Conservation (phyloP, 2,113 vertebrate species). For the Psammodynastes pulverulentus region DNA sequence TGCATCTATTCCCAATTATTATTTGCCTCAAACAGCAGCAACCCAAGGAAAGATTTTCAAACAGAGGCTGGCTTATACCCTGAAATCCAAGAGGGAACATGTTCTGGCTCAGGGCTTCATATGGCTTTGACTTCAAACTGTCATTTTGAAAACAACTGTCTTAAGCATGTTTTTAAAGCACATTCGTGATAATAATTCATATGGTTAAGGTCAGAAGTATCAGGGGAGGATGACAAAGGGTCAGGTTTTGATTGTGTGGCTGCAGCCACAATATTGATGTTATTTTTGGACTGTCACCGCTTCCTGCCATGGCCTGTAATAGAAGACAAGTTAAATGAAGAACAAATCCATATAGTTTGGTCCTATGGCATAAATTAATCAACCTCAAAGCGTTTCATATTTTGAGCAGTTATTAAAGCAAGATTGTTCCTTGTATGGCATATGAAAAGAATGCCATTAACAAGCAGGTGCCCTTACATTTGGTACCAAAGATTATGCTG, state of each 20-base stretch:
- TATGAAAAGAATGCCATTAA: constrained; percentile 47
- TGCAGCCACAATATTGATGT: neutral
- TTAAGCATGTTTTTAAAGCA: neutral
- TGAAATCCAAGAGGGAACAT: neutral
- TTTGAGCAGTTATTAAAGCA: constrained; percentile 44
- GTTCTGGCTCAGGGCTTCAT: neutral
- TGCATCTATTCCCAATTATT: neutral
- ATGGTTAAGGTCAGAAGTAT: neutral
- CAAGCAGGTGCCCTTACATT: constrained; percentile 65
- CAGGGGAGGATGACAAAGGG: neutral
- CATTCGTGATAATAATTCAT: neutral
- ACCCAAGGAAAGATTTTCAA: neutral
- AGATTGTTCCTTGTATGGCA: constrained; percentile 35
- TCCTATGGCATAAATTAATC: constrained; percentile 15
- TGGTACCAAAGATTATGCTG: constrained; percentile 78
- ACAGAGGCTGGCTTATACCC: neutral
- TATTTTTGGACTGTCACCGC: neutral
- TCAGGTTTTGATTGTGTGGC: neutral
- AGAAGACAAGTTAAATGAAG: neutral
- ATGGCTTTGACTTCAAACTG: neutral
- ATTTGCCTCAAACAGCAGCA: neutral
- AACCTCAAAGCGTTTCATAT: neutral
- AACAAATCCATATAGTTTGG: neutral
- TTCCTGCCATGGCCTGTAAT: neutral
- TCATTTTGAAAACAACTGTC: neutral